A percentile compares a stretch with the other conserved stretches of the same genome.
Conservation (phyloP, 1,140 invertebrate genomes). For the Drosophila azteca region DNA sequence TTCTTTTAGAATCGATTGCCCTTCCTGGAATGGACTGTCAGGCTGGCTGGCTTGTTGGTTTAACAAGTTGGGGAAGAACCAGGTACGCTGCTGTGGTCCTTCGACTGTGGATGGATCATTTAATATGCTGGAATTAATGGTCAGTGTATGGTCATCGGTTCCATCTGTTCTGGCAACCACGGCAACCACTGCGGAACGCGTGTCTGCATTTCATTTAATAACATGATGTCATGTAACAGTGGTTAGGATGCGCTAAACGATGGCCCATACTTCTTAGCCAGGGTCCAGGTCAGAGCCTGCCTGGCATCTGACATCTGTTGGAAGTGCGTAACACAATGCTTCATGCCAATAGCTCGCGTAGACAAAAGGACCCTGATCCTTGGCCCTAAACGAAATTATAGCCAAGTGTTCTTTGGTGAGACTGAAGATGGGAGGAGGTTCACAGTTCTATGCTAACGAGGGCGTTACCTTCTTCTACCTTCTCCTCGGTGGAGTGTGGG, state of each 20-base stretch:
- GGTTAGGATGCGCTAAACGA: constrained; percentile 74
- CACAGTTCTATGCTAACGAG: constrained; percentile 55
- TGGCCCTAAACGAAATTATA: constrained; percentile 56
- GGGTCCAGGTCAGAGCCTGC: neutral
- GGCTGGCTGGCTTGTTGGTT: constrained; percentile 53
- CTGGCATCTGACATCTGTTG: constrained; percentile 54
- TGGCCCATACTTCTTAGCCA: constrained; percentile 43
- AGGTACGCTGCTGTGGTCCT: neutral
- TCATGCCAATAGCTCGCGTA: constrained; percentile 35
- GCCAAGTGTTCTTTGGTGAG: too few species aligned
- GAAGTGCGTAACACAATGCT: constrained; percentile 71
- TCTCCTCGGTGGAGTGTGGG: neutral
- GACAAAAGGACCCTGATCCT: constrained; percentile 29
- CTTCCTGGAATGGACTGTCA: constrained; percentile 55
- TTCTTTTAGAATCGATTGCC: constrained; percentile 62
- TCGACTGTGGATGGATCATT: constrained; percentile 31
- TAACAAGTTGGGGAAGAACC: constrained; percentile 46
- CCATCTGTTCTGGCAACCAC: constrained; percentile 57
- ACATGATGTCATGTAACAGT: constrained; percentile 79
- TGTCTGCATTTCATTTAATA: constrained; percentile 79
- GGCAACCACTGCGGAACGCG: constrained; percentile 45
- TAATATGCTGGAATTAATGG: constrained; percentile 71
- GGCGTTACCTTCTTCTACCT: too few species aligned
- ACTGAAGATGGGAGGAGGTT: too few species aligned
- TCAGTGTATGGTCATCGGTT: constrained; percentile 25